Base-by-base conservation (phyloP, 1,140 invertebrate genomes). In the Cherax quadricarinatus region DNA sequence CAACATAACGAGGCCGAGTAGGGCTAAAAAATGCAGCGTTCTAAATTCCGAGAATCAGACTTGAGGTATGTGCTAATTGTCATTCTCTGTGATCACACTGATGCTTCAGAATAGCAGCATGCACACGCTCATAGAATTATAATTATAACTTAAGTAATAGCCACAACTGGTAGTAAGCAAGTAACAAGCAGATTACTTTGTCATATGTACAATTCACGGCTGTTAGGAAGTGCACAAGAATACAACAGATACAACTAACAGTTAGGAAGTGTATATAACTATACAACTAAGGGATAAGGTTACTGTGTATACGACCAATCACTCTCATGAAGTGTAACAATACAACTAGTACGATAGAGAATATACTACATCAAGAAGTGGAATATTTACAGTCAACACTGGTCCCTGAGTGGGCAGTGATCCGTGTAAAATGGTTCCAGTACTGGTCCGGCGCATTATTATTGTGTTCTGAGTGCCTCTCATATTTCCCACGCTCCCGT, bases 401-500 rank as follows among this genome's bases (percentile, higher is more conserved):
- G 30, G 30, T 66, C 14, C 62, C 12, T 5, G 62, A 66, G 14
- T 16, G 62, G 21, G 62, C 14, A 66, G 62, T 66, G 62, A 66
- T 66, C 62, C 62, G 62, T 66, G 62, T 5, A 66, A 21, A 66
- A 66, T 66, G 18, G 14, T 18, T 18, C 16, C 14, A 30, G n/a
- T 75, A 75, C 24, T 75, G 70, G 70, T 9, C 70, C 70, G 9
- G 70, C 21, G 30, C 24, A 75, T 75, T 75, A 21, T 21, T 75
- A 75, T 30, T n/a, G 70, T 10, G 70, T 75, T 9, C 24, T 75
- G 70, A 75, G 70, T 75, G 70, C 70, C 24, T 7, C n/a, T 24
- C n/a, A 24, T 30, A n/a, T 75, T 75, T 75, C 70, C 70, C 70
- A 75, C n/a, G 70, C 70, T 75, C 70, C 70, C 24, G 30, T 75